A percentile compares a stretch with the other conserved stretches of the same genome.
Evolutionary conservation across 1,140 invertebrate genomes (phyloP).

Genomic region (Temnothorax nylanderi): DNA sequence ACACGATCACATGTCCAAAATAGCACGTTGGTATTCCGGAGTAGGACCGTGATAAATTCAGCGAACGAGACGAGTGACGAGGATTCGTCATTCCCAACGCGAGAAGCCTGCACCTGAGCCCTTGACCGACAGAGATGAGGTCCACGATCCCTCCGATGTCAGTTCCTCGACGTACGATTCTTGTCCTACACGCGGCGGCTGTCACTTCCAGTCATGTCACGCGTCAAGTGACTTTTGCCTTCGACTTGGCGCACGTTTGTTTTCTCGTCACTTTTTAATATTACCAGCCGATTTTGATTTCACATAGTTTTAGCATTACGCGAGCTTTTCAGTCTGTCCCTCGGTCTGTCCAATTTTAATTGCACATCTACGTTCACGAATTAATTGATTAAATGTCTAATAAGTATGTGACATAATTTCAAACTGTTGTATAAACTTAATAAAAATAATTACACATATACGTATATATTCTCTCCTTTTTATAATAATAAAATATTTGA

Average conservation of each 20-base stretch:
- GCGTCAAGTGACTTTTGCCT: slow-evolving; percentile 72
- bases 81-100: slow-evolving; percentile 70
- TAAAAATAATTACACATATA: not conserved
- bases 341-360: not conserved
- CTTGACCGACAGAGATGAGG: slow-evolving; percentile 49
- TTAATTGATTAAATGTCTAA: not conserved
- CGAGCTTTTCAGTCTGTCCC: not conserved
- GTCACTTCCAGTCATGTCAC: slow-evolving; percentile 74
- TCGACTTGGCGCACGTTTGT: slow-evolving; percentile 24
- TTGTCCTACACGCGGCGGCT: slow-evolving; percentile 72
- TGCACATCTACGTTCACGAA: not conserved
- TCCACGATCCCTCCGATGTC: slow-evolving; percentile 51
- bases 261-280: slow-evolving; percentile 30
- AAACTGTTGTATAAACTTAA: not conserved
- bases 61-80: slow-evolving; percentile 49
- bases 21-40: not conserved
- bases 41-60: slow-evolving; percentile 32
- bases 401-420: not conserved
- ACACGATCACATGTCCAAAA: not conserved
- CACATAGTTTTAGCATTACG: slow-evolving; percentile 9
- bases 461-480: not conserved
- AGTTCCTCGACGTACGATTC: slow-evolving; percentile 67
- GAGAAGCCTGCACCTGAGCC: slow-evolving; percentile 40
- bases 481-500: not conserved
- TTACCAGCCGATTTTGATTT: not conserved